Evolutionary conservation across 2,113 vertebrate genomes (phyloP), one percentile per base, ranked within the genome.

Genomic region (Ailurus styani): DNA sequence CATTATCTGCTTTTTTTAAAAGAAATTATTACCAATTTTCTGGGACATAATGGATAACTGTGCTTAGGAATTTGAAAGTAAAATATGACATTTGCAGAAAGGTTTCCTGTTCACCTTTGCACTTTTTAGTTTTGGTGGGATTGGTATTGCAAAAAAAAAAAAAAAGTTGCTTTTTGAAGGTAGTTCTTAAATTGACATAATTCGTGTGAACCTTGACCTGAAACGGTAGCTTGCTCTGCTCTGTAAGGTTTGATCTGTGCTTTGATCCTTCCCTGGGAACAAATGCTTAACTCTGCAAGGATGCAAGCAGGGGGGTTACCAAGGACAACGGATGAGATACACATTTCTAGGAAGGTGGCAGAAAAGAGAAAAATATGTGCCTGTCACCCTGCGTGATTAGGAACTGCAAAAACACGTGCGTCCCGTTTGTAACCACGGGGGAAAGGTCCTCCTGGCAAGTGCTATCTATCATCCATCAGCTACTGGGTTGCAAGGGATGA

Each of bases 21-120:
- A n/a, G n/a, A n/a, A 97, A 92, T 98, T 97, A 97, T 98, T 68
- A 84, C 81, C 73, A 55, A 78, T 98, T 98, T 97, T 97, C 96
- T 96, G 94, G 97, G 98, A 97, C 96, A 96, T 79, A 90, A 96
- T 89, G 83, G 98, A 97, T 98, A 98, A 98, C 97, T 98, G 92
- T 95, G 94, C 95, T 97, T 73, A 90, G 73, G 57, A 98, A 99
- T 99, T 98, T 99, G 91, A 98, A 99, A 98, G 98, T 98, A 97
- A 98, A 98, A 98, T 98, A 87, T 98, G 96, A 31, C 85, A 98
- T 98, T 98, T 98, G 90, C 97, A 98, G 98, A 95, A 98, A 98
- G 90, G 86, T 97, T 98, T 97, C 37, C 37, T 97, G 98, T 96
- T 98, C 97, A 98, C 97, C 97, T 98, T 98, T 97, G 84, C 1